phyloP scores from a whole-genome alignment of 2,113 vertebrate species.

The Stictonetta naevosa region DNA sequence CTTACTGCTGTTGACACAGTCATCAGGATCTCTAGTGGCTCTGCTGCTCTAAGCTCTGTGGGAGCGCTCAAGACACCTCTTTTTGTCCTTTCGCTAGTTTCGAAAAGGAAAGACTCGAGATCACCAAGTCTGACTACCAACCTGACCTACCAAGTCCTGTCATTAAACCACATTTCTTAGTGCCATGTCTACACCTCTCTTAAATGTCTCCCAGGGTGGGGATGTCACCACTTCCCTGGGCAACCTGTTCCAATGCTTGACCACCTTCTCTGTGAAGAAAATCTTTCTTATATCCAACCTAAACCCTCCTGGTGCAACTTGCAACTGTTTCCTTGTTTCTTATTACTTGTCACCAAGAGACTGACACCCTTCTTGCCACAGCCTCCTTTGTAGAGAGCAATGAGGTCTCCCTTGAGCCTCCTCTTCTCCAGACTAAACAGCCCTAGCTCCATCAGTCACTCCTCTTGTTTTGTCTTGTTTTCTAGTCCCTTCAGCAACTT shows the following conservation, averaged over 20 bases:
- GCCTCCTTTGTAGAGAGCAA: neutral
- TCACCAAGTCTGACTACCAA: too few relatives aligned
- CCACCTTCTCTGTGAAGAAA: neutral
- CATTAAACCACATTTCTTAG: neutral
- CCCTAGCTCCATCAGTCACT: neutral
- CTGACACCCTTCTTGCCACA: neutral
- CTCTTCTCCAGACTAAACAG: neutral
- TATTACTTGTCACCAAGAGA: neutral
- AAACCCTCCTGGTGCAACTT: neutral
- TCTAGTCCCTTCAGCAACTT: neutral
- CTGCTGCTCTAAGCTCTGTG: neutral
- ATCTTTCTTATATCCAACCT: neutral
- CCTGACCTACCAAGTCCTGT: too few relatives aligned
- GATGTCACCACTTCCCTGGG: too few relatives aligned
- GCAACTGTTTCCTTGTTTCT: neutral
- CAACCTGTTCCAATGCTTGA: neutral
- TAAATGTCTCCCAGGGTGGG: neutral
- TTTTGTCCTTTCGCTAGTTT: neutral
- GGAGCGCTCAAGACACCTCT: fast-evolving
- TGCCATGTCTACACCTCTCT: neutral
- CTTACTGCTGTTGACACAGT: neutral
- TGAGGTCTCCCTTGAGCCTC: neutral
- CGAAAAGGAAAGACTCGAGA: neutral
- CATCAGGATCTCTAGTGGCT: neutral
- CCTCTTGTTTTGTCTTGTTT: neutral